These are phyloP conservation scores for Ovis canadensis DNA, from an alignment of 2,113 vertebrate genomes.

Conservation along the genomic window DNA sequence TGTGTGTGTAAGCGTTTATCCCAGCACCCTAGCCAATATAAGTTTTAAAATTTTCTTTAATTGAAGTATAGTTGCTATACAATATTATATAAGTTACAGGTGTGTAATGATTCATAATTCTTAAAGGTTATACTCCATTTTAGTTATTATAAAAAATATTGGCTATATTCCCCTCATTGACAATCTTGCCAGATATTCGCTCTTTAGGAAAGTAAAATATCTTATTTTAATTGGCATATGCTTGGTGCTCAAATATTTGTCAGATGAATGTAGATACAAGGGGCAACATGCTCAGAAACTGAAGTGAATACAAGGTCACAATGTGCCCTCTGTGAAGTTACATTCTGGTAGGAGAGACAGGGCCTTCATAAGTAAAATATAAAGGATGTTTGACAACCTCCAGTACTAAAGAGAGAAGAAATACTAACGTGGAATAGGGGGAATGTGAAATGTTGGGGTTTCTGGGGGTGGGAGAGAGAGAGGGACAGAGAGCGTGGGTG, in stretches of 20 bases:
- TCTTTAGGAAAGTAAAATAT: background rate
- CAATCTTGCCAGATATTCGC: background rate
- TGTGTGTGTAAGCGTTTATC: background rate
- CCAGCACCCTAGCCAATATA: background rate
- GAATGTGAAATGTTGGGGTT: background rate
- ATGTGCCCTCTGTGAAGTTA: background rate
- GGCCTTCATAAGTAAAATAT: background rate
- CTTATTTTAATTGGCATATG: constrained; percentile 4
- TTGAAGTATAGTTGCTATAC: background rate
- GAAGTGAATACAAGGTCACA: background rate
- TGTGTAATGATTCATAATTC: background rate
- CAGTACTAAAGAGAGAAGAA: background rate
- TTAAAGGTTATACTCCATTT: background rate
- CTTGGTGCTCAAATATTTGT: background rate
- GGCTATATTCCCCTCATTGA: background rate
- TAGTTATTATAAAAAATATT: background rate
- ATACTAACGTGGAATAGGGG: background rate
- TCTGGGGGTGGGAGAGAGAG: background rate
- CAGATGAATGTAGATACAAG: background rate
- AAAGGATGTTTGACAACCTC: background rate
- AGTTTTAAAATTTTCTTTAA: background rate
- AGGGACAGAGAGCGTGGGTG: rapidly evolving
- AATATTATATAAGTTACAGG: background rate
- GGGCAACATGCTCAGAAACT: background rate
- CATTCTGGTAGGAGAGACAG: background rate